Conservation (phyloP, 2,888 invertebrate species). For the Conomelus anceps region DNA sequence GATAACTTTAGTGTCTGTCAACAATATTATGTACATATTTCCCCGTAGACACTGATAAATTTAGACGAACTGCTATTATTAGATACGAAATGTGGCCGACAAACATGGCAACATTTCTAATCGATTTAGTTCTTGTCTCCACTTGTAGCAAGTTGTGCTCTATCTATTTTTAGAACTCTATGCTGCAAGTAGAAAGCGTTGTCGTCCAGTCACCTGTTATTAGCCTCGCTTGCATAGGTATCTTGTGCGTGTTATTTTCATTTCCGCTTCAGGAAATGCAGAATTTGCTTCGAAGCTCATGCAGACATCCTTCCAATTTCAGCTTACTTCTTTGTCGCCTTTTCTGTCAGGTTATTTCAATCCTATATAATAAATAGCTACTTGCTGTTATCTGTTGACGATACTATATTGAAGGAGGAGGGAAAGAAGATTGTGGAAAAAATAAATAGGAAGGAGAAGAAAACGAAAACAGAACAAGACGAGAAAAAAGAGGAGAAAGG, state of each 20-base stretch:
- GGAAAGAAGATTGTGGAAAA: too few species aligned
- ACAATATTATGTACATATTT: too few species aligned
- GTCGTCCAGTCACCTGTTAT: not conserved
- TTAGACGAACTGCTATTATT: too few species aligned
- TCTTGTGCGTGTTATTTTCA: not conserved
- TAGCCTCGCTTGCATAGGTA: not conserved
- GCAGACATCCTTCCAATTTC: not conserved
- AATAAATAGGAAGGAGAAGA: too few species aligned
- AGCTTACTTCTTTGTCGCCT: not conserved
- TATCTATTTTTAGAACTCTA: not conserved
- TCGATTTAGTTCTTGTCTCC: not conserved
- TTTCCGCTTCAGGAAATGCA: not conserved
- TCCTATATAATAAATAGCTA: too few species aligned
- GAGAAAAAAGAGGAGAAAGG: too few species aligned
- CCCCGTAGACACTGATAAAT: too few species aligned
- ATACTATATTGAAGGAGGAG: too few species aligned
- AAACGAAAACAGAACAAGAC: too few species aligned
- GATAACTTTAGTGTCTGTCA: too few species aligned
- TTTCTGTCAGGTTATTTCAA: not conserved
- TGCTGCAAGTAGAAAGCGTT: not conserved
- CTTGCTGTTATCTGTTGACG: too few species aligned
- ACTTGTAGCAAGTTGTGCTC: not conserved
- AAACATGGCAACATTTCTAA: not conserved
- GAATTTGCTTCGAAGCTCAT: not conserved
- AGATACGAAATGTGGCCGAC: not conserved